These are phyloP conservation scores for Erpornis zantholeuca DNA, from an alignment of 2,113 vertebrate species.

Conservation along the genomic window DNA sequence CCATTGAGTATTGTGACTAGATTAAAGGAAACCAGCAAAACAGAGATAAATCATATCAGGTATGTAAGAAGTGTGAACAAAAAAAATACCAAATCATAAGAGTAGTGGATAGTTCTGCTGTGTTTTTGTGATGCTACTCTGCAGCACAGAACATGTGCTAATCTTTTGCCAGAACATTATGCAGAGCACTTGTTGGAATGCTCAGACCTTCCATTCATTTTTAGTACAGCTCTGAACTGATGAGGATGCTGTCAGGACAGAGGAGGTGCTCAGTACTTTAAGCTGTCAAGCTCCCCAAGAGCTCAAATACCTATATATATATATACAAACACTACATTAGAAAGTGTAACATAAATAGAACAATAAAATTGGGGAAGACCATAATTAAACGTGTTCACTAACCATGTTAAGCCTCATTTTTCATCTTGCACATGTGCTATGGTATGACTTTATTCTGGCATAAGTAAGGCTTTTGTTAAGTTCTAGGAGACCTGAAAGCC, in stretches of 20 bases:
- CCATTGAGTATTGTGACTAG: constrained; percentile 63
- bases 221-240: not conserved
- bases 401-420: not conserved
- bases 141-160: not conserved
- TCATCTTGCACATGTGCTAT: not conserved
- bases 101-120: not conserved
- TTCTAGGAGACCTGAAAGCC: not conserved
- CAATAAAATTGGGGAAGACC: not conserved
- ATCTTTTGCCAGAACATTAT: not conserved
- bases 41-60: constrained; percentile 84
- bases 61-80: not conserved
- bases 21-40: constrained; percentile 22
- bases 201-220: not conserved
- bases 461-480: not conserved
- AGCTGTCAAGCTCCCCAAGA: not conserved
- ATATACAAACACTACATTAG: not conserved
- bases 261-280: not conserved
- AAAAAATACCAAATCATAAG: not conserved
- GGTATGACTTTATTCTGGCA: not conserved
- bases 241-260: not conserved
- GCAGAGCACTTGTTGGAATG: not conserved
- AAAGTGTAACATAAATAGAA: not conserved
- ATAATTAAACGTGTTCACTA: not conserved
- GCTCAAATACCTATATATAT: not conserved
- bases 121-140: not conserved